Evolutionary conservation across 2,797 vertebrate genomes (phyloP).

Genomic region (Heteromormyrus szaboi): DNA sequence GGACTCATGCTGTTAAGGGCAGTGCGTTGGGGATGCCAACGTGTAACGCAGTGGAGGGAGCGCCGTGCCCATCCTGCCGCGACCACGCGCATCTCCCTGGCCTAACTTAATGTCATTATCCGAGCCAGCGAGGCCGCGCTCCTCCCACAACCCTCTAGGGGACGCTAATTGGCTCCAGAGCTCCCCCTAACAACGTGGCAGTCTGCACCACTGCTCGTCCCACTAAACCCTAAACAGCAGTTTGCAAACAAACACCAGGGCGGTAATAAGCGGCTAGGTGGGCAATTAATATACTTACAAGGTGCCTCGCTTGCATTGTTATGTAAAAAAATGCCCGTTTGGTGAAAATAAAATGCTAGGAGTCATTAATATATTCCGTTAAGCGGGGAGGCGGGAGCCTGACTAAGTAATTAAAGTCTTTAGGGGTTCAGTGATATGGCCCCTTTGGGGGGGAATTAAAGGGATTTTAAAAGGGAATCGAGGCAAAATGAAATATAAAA

Average conservation of each 20-base stretch:
- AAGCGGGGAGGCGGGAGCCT: conserved; percentile 74
- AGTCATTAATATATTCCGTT: conserved; percentile 75
- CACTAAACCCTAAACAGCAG: conserved; percentile 84
- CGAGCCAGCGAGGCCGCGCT: conserved; percentile 66
- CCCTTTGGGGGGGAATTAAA: conserved; percentile 81
- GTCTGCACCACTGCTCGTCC: conserved; percentile 77
- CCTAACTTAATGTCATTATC: conserved; percentile 57
- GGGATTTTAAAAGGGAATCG: conserved; percentile 82
- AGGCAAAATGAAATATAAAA: conserved; percentile 67
- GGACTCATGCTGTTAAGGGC: background rate
- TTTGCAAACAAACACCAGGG: conserved; percentile 92
- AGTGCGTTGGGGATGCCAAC: conserved; percentile 26
- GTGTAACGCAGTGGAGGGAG: conserved; percentile 44
- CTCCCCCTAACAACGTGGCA: conserved; percentile 75
- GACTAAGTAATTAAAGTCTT: conserved; percentile 77
- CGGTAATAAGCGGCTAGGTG: conserved; percentile 93
- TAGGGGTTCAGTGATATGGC: conserved; percentile 83
- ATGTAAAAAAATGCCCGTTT: conserved; percentile 60
- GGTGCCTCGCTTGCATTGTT: conserved; percentile 96
- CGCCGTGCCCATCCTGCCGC: conserved; percentile 53
- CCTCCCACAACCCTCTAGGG: conserved; percentile 61
- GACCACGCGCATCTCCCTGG: conserved; percentile 46
- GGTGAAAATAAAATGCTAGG: conserved; percentile 59
- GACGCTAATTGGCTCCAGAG: conserved; percentile 96
- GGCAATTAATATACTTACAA: conserved; percentile 99